Conservation (phyloP, 2,797 vertebrate species). For the Poecile montanus region DNA sequence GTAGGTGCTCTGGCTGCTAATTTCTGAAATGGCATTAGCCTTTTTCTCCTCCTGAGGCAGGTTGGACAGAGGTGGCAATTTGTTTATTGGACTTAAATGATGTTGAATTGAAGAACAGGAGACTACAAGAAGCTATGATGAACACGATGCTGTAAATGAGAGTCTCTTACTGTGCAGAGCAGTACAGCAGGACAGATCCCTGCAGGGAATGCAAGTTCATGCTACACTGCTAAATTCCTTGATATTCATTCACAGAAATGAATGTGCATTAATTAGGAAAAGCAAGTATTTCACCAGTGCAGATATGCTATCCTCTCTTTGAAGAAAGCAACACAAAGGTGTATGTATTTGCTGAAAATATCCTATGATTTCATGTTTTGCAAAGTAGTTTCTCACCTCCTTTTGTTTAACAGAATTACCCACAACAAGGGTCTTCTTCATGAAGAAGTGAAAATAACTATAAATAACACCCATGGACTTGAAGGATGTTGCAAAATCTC, state of each 20-base stretch:
- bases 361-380: neutral
- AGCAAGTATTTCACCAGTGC: neutral
- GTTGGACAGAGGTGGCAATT: neutral
- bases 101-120: neutral
- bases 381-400: neutral
- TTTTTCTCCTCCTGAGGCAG: neutral
- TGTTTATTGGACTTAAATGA: neutral
- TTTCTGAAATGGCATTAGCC: neutral
- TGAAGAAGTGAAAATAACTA: neutral
- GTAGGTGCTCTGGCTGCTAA: neutral
- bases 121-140: neutral
- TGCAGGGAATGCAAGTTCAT: neutral
- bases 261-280: neutral
- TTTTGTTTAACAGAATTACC: neutral
- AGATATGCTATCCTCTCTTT: neutral
- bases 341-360: neutral
- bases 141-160: neutral
- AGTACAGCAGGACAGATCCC: neutral
- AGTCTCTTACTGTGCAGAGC: neutral
- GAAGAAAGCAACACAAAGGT: neutral
- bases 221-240: neutral
- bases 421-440: neutral
- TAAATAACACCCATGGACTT: neutral
- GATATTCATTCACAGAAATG: neutral
- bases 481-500: neutral